Conservation (phyloP, 2,888 invertebrate species). For the Drosophila emarginata region DNA sequence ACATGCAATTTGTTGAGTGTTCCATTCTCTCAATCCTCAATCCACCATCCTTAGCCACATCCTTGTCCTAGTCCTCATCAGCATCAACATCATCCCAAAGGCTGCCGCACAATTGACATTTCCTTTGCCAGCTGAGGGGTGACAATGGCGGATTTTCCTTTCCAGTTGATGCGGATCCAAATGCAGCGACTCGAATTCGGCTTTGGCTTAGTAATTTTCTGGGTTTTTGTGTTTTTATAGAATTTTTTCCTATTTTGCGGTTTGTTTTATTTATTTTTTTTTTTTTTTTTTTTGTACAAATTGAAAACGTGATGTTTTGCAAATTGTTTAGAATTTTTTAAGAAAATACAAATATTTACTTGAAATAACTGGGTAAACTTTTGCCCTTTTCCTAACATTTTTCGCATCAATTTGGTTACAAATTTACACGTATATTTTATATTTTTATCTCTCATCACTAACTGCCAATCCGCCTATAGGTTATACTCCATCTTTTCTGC, state of each 20-base stretch:
- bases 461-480: neutral
- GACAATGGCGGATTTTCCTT: constrained; percentile 61
- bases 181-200: constrained; percentile 55
- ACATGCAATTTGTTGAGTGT: constrained; percentile 74
- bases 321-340: constrained; percentile 16
- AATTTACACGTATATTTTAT: neutral
- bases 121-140: constrained; percentile 45
- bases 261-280: constrained; percentile 29
- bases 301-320: constrained; percentile 47
- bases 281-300: constrained; percentile 27
- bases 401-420: neutral
- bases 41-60: constrained; percentile 13
- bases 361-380: neutral
- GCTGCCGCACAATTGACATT: constrained; percentile 68
- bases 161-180: constrained; percentile 52
- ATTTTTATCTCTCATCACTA: neutral
- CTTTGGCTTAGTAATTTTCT: constrained; percentile 56
- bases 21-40: constrained; percentile 35
- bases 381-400: neutral
- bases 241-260: constrained; percentile 6
- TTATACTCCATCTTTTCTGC: neutral
- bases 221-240: constrained; percentile 3
- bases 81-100: constrained; percentile 20
- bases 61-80: neutral
- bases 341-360: constrained; percentile 19